Evolutionary conservation across 2,113 vertebrate species (phyloP).

Genomic region (Sander vitreus): DNA sequence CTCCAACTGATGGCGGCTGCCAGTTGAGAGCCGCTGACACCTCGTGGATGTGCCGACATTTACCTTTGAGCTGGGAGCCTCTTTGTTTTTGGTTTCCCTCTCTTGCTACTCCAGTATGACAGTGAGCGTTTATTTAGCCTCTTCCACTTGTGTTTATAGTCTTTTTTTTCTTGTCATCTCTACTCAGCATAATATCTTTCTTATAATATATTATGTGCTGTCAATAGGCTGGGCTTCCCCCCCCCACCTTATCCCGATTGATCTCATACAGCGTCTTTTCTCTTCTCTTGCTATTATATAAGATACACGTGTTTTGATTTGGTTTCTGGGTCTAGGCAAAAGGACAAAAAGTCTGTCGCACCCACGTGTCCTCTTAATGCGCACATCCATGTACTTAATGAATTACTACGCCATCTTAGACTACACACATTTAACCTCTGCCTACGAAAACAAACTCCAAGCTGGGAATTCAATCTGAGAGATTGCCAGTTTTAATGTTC

Average conservation of each 20-base stretch:
- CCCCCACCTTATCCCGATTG: background rate
- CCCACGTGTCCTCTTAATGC: background rate
- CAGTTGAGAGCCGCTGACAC: conserved; percentile 43
- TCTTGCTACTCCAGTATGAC: background rate
- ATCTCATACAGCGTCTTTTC: background rate
- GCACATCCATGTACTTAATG: background rate
- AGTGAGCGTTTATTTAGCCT: conserved; percentile 8
- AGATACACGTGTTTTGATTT: background rate
- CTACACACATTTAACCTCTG: background rate
- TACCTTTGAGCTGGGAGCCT: conserved; percentile 31
- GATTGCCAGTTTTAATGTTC: conserved; percentile 30
- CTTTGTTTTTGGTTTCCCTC: conserved; percentile 18
- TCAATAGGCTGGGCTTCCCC: background rate
- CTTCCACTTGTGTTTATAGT: background rate
- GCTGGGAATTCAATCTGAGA: background rate
- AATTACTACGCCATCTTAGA: background rate
- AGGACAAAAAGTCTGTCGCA: background rate
- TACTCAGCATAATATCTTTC: background rate
- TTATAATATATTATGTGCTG: background rate
- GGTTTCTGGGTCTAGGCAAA: background rate
- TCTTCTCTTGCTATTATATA: background rate
- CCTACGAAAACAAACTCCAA: background rate
- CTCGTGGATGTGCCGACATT: conserved; percentile 45
- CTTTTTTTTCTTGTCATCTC: conserved; percentile 8
- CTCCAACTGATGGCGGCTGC: conserved; percentile 31